Evolutionary conservation across 2,888 invertebrate species (phyloP).

Genomic region (Xestia c-nigrum): DNA sequence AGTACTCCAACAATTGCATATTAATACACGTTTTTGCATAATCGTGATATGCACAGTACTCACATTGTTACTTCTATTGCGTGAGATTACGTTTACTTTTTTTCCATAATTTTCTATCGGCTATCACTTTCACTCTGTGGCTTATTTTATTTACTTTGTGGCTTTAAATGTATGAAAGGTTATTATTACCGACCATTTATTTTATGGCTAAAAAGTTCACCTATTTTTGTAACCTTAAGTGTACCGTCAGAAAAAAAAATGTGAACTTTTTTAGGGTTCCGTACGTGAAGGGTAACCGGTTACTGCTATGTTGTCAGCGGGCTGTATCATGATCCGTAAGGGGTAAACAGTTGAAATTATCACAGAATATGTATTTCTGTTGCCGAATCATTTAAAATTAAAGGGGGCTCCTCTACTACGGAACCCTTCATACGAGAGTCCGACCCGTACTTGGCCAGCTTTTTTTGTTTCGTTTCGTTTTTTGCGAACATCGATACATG

Average conservation of each 20-base stretch:
- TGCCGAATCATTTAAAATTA: too few species aligned
- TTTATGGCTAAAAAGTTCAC: conserved; percentile 40
- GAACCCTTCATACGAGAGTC: not conserved
- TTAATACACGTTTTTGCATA: conserved; percentile 52
- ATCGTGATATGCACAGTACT: conserved; percentile 30
- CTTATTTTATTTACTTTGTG: conserved; percentile 12
- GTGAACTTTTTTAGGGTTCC: not conserved
- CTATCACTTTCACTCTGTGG: conserved; percentile 45
- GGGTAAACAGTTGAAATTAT: too few species aligned
- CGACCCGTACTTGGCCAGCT: too few species aligned
- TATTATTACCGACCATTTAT: conserved; percentile 38
- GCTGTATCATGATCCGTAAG: too few species aligned
- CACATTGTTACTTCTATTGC: conserved; percentile 45
- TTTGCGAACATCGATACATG: conserved; percentile 46
- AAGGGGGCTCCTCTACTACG: not conserved
- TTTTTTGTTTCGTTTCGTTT: conserved; percentile 18
- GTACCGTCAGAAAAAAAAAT: not conserved
- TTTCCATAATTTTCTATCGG: conserved; percentile 34
- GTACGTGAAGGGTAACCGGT: too few species aligned
- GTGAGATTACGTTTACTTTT: conserved; percentile 46
- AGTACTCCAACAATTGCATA: too few species aligned
- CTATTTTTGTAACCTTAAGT: conserved; percentile 46
- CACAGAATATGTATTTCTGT: too few species aligned
- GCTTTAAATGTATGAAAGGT: not conserved
- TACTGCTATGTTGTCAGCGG: too few species aligned